A percentile compares a stretch with the other conserved stretches of the same genome.
Conservation (phyloP, 2,888 invertebrate species). For the Plagiodera versicolora region DNA sequence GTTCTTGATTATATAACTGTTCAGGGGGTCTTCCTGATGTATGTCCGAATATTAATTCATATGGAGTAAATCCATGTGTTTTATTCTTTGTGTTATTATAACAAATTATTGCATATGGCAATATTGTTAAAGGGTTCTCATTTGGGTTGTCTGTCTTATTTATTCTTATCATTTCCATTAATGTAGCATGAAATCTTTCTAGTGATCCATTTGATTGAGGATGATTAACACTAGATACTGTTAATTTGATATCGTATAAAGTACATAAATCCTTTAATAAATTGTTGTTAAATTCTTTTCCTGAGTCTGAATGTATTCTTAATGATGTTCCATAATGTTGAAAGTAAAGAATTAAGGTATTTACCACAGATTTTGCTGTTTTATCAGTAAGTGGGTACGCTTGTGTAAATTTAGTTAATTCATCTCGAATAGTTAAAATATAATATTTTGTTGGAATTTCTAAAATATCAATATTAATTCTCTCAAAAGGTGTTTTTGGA, state of each 20-base stretch:
- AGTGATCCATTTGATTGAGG: slow-evolving; percentile 7
- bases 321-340: slow-evolving; percentile 13
- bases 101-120: slow-evolving; percentile 13
- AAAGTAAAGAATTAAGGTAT: slow-evolving; percentile 9
- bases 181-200: slow-evolving; percentile 24
- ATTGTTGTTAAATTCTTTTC: slow-evolving; percentile 14
- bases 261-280: slow-evolving; percentile 9
- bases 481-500: too few relatives aligned
- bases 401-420: neutral
- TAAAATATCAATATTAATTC: neutral
- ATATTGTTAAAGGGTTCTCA: slow-evolving; percentile 21
- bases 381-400: neutral
- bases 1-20: slow-evolving; percentile 24
- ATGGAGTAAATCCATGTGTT: slow-evolving; percentile 22
- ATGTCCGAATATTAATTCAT: slow-evolving; percentile 28
- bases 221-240: neutral
- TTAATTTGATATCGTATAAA: slow-evolving; percentile 9
- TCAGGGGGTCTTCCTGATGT: slow-evolving; percentile 24
- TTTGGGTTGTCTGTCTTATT: slow-evolving; percentile 16
- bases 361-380: neutral
- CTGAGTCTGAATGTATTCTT: slow-evolving; percentile 5
- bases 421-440: neutral
- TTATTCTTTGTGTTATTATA: slow-evolving; percentile 5
- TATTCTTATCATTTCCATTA: slow-evolving; percentile 23
- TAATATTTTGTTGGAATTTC: neutral